Evolutionary conservation across 2,888 invertebrate species (phyloP).

Genomic region (Philhelius pedissequus): DNA sequence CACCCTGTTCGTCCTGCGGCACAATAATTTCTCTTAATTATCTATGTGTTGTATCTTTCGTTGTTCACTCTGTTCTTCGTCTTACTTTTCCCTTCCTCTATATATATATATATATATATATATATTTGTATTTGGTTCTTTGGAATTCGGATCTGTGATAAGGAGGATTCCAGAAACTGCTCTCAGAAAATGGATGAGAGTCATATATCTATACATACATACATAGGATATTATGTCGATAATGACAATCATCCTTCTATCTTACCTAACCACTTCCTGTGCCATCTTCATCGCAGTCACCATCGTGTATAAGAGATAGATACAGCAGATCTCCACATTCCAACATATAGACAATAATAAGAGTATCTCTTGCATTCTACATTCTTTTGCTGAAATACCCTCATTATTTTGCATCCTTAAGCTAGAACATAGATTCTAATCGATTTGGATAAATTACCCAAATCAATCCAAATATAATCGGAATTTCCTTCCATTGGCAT

Average conservation of each 20-base stretch:
- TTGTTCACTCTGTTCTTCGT: neutral
- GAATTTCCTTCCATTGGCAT: constrained; percentile 17
- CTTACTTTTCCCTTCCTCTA: neutral
- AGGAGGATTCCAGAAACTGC: neutral
- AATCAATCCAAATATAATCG: constrained; percentile 64
- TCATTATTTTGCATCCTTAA: constrained; percentile 63
- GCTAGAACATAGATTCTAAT: constrained; percentile 59
- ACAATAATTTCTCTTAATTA: constrained; percentile 50
- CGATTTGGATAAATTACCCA: constrained; percentile 63
- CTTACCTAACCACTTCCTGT: constrained; percentile 34
- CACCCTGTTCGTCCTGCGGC: constrained; percentile 15
- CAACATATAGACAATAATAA: neutral
- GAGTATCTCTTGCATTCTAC: constrained; percentile 22
- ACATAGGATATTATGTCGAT: constrained; percentile 14
- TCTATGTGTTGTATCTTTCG: constrained; percentile 44
- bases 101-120: neutral
- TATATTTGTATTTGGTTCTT: neutral
- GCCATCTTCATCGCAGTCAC: neutral
- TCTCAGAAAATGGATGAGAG: constrained; percentile 19
- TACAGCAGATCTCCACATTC: neutral
- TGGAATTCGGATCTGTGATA: neutral
- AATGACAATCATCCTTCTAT: constrained; percentile 47
- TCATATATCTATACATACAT: no score
- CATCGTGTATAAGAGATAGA: neutral
- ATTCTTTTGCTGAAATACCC: constrained; percentile 46